phyloP scores from a whole-genome alignment of 2,113 vertebrate genomes.

The Eira barbara region DNA sequence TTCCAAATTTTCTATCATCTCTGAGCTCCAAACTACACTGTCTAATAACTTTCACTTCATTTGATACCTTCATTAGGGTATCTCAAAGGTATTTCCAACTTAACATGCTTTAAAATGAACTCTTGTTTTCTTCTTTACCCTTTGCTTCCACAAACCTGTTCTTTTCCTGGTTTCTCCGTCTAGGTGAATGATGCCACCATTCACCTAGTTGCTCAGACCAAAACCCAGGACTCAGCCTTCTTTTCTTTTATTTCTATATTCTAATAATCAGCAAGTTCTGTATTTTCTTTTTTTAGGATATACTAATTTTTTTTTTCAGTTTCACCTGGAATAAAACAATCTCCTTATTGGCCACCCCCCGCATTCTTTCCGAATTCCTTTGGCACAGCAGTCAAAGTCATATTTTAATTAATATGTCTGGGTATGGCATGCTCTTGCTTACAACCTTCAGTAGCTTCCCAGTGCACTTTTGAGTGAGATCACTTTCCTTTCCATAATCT shows the following conservation, averaged over 20 bases:
- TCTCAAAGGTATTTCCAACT: not conserved
- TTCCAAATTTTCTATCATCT: not conserved
- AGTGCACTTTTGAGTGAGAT: not conserved
- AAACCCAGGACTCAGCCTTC: not conserved
- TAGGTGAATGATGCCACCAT: not conserved
- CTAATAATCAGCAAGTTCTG: not conserved
- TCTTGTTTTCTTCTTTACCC: not conserved
- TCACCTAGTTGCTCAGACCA: not conserved
- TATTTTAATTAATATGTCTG: not conserved
- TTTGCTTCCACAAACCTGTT: not conserved
- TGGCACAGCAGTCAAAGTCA: not conserved
- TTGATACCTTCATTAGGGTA: not conserved
- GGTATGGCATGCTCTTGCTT: not conserved
- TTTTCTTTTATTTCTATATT: not conserved
- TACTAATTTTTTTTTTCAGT: not conserved
- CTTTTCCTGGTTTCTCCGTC: not conserved
- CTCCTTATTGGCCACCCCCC: not conserved
- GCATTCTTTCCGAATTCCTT: not conserved
- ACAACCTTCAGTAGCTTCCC: not conserved
- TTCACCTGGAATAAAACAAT: not conserved
- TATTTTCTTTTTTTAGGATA: constrained; percentile 25
- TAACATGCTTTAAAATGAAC: constrained; percentile 6
- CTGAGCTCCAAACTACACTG: not conserved
- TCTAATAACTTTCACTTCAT: not conserved
- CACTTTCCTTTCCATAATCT: not conserved